Percentiles rank a stretch among this genome's conserved stretches.
phyloP scores from a whole-genome alignment of 2,113 vertebrate species.

The Rhegmatorhina hoffmannsi region DNA sequence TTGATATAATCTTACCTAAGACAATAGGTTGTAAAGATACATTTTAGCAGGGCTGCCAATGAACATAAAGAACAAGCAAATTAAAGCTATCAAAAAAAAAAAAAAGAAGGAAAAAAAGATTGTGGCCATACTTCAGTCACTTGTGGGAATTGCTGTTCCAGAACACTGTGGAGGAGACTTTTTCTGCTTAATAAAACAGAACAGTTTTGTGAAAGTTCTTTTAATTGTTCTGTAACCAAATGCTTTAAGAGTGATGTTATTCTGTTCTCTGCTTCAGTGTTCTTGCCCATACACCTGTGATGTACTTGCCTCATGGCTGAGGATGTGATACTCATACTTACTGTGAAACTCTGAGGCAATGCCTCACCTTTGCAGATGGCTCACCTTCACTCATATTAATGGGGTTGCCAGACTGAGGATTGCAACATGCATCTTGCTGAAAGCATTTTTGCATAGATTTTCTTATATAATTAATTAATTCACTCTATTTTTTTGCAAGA shows the following conservation, averaged over 20 bases:
- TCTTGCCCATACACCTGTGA: slow-evolving; percentile 16
- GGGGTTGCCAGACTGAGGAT: neutral
- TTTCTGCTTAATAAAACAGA: slow-evolving; percentile 20
- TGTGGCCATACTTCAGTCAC: neutral
- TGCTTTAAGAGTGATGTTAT: neutral
- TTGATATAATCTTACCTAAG: slow-evolving; percentile 80
- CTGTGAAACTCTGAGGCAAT: neutral
- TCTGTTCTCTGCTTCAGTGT: neutral
- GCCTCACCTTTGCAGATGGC: slow-evolving; percentile 15
- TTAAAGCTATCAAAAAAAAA: slow-evolving; percentile 53
- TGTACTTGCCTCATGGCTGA: slow-evolving; percentile 35
- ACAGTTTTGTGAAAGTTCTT: slow-evolving; percentile 38
- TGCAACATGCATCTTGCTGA: neutral
- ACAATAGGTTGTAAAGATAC: slow-evolving; percentile 83
- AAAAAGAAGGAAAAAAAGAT: neutral
- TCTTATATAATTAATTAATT: neutral
- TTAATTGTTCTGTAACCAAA: slow-evolving; percentile 26
- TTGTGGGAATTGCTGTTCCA: neutral
- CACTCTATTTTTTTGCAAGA: neutral
- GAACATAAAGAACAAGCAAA: slow-evolving; percentile 70
- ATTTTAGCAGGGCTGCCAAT: slow-evolving; percentile 73
- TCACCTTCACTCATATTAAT: slow-evolving; percentile 18
- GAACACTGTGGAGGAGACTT: neutral
- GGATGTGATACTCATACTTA: slow-evolving; percentile 8
- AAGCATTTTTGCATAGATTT: neutral